phyloP scores from a whole-genome alignment of 2,888 invertebrate species.

The Ornithoptera alexandrae region DNA sequence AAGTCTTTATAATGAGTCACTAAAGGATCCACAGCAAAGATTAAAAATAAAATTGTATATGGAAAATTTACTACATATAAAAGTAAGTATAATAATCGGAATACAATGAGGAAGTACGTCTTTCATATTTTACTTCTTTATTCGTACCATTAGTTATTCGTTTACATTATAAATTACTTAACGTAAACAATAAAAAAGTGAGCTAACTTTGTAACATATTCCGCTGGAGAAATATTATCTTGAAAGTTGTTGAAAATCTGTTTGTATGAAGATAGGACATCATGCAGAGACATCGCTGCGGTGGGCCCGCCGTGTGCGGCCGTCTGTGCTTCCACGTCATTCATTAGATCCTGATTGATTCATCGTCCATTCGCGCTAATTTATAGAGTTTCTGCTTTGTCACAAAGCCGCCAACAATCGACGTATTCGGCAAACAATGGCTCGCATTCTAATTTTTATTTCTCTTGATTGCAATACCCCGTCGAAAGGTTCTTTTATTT shows the following conservation, averaged over 20 bases:
- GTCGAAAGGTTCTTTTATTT: neutral
- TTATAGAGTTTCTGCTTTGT: constrained; percentile 67
- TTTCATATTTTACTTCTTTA: too few species aligned
- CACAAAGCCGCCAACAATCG: constrained; percentile 49
- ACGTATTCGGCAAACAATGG: constrained; percentile 60
- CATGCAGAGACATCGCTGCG: constrained; percentile 31
- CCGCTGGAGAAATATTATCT: too few species aligned
- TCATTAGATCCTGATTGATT: constrained; percentile 74
- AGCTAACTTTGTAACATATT: too few species aligned
- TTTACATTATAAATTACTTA: too few species aligned
- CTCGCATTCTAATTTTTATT: constrained; percentile 53
- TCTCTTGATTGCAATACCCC: constrained; percentile 24
- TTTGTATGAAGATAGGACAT: constrained; percentile 11
- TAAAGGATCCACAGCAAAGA: too few species aligned
- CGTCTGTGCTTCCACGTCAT: constrained; percentile 48
- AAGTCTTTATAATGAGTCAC: neutral
- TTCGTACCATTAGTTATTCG: too few species aligned
- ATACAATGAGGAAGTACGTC: too few species aligned
- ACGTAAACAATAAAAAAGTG: too few species aligned
- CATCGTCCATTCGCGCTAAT: constrained; percentile 67
- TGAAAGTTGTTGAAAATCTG: too few species aligned
- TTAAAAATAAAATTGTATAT: too few species aligned
- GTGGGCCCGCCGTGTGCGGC: constrained; percentile 63
- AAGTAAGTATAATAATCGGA: too few species aligned
- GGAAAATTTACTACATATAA: too few species aligned